Evolutionary conservation across 1,140 invertebrate species (phyloP).

Genomic region (Ceratina calcarata): DNA sequence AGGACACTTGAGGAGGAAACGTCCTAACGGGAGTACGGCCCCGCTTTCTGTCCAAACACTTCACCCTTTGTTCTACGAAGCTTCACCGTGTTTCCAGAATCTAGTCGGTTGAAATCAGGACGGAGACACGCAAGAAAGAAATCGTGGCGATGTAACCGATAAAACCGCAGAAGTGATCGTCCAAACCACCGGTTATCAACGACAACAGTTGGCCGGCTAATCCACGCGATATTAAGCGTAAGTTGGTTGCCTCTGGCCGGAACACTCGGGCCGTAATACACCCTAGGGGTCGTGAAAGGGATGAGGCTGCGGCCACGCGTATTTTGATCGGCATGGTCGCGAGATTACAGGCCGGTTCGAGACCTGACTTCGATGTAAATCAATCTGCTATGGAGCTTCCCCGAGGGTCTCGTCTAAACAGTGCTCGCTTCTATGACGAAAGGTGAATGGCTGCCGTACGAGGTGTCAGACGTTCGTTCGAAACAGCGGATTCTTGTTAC

Average conservation of each 20-base stretch:
- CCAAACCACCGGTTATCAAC: background rate
- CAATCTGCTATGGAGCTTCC: slow-evolving; percentile 45
- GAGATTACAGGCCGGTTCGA: slow-evolving; percentile 58
- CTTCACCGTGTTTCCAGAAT: background rate
- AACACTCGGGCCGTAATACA: slow-evolving; percentile 28
- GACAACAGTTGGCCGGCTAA: slow-evolving; percentile 1
- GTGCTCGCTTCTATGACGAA: slow-evolving; percentile 7
- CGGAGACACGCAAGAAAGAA: background rate
- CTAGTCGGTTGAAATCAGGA: background rate
- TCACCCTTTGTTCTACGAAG: slow-evolving; percentile 16
- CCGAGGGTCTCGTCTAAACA: slow-evolving; percentile 15
- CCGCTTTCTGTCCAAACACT: slow-evolving; percentile 23
- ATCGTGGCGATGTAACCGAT: background rate
- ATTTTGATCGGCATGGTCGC: slow-evolving; percentile 39
- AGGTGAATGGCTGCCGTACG: slow-evolving; percentile 27
- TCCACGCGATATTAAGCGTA: slow-evolving; percentile 17
- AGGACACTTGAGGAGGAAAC: slow-evolving; percentile 69
- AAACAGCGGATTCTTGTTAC: slow-evolving; percentile 17
- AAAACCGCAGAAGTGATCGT: background rate
- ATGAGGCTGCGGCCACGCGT: slow-evolving; percentile 47
- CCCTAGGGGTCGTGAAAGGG: slow-evolving; percentile 31
- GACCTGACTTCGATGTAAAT: slow-evolving; percentile 59
- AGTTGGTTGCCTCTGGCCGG: slow-evolving; percentile 11
- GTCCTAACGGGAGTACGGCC: slow-evolving; percentile 69
- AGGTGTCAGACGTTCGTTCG: slow-evolving; percentile 19